phyloP scores from a whole-genome alignment of 2,113 vertebrate species.

The Pycnonotus jocosus region DNA sequence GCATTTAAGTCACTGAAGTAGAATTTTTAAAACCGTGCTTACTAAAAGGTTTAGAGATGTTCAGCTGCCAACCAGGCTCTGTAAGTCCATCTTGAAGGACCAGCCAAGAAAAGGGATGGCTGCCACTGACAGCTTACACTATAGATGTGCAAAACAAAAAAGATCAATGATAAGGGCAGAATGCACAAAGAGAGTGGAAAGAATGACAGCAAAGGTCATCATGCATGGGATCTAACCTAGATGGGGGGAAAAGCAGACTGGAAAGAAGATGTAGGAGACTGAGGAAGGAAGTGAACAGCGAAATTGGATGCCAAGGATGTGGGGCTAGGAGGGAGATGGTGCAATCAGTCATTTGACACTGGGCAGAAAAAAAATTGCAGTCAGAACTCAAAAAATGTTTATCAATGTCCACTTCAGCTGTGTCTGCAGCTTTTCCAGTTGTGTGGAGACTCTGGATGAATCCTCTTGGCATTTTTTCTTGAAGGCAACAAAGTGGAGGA shows the following conservation, averaged over 20 bases:
- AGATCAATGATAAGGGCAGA: neutral
- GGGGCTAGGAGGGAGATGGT: neutral
- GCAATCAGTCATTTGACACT: neutral
- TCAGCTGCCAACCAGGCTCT: neutral
- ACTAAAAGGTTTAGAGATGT: neutral
- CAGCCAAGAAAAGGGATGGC: neutral
- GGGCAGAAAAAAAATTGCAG: neutral
- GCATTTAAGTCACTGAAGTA: neutral
- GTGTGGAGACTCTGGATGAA: constrained; percentile 8
- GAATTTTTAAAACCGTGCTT: neutral
- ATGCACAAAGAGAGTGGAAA: neutral
- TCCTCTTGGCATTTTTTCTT: constrained; percentile 10
- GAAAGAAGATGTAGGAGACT: neutral
- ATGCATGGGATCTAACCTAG: neutral
- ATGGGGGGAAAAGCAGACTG: neutral
- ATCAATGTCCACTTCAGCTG: constrained; percentile 35
- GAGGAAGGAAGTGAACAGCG: neutral
- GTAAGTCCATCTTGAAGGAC: neutral
- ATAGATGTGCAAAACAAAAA: neutral
- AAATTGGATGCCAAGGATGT: neutral
- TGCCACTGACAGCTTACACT: neutral
- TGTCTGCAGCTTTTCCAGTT: constrained; percentile 34
- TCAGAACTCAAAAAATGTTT: constrained; percentile 11
- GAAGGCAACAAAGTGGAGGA: neutral
- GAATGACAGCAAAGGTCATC: neutral